phyloP scores from a whole-genome alignment of 2,888 invertebrate genomes.

The Agapostemon virescens region DNA sequence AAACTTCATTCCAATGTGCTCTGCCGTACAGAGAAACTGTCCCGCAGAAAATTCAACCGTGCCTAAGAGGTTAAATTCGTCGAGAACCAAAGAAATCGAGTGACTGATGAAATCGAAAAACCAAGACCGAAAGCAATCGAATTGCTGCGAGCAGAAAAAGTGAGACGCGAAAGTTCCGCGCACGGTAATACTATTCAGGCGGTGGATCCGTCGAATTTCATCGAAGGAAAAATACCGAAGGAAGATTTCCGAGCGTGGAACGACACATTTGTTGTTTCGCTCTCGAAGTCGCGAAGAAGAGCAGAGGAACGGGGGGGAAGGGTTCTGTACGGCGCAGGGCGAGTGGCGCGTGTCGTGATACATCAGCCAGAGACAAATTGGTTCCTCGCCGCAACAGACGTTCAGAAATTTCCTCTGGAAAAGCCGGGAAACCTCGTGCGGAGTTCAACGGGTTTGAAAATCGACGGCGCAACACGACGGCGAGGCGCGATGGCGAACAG shows the following conservation, averaged over 20 bases:
- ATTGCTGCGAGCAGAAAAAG: neutral
- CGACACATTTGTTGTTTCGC: neutral
- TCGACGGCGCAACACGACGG: neutral
- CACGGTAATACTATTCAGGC: neutral
- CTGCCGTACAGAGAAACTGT: too few relatives aligned
- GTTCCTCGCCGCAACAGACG: conserved; percentile 20
- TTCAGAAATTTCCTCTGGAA: conserved; percentile 34
- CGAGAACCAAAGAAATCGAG: neutral
- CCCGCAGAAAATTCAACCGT: too few relatives aligned
- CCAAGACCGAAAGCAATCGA: neutral
- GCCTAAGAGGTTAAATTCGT: too few relatives aligned
- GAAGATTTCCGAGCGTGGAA: neutral
- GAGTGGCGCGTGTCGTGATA: conserved; percentile 22
- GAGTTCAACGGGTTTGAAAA: conserved; percentile 4
- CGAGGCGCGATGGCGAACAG: conserved; percentile 24
- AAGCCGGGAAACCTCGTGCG: neutral
- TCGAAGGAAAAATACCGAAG: neutral
- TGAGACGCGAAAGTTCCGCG: neutral
- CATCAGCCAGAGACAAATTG: conserved; percentile 39
- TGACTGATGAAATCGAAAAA: neutral
- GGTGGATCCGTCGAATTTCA: neutral
- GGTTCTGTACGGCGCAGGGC: neutral
- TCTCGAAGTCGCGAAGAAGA: neutral
- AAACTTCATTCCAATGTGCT: too few relatives aligned
- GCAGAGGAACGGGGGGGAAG: neutral